Base-by-base conservation (phyloP, 2,888 invertebrate species). In the Chouioia cunea region DNA sequence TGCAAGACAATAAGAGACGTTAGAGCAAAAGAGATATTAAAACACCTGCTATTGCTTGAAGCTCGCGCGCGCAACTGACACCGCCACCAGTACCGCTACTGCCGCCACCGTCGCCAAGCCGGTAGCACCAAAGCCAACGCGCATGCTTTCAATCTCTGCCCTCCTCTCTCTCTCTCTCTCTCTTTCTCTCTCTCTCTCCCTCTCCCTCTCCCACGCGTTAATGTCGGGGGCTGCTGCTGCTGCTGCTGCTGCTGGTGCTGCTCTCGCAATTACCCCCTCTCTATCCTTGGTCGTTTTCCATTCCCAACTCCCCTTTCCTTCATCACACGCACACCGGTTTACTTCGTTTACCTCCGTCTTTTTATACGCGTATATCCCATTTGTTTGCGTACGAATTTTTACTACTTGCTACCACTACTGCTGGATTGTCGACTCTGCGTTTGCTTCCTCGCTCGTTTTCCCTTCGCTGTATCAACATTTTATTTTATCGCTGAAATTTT, bases 51-150 rank as follows among this genome's bases (percentile, higher is more conserved):
- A 46, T n/a, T 50, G 48, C 79, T 78, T 78, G 78, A 78, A 79
- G 81, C 80, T 83, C 83, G 83, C 84, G 84, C 83, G 84, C 81
- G 80, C 82, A 82, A 85, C 84, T 84, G 82, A 81, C 80, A 83
- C 80, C 80, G 79, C 77, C 14, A 20, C 78, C 79, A 79, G 36
- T 79, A 78, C 80, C 80, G 82, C 81, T 83, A 82, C 79, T 80
- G 79, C 83, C 81, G 77, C 77, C 8, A 74, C 73, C 75, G 76
- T 74, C 75, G 79, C 79, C 77, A n/a, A n/a, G 79, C 82, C 78
- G 80, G 77, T 81, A 80, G 79, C 81, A 81, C 80, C 80, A 77
- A n/a, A n/a, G 36, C 80, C 78, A 77, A 79, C 80, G 73, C 71
- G 36, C 36, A 73, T 70, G 44, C 52, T 75, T 71, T 73, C 72